A percentile compares a stretch with the other conserved stretches of the same genome.
phyloP scores from a whole-genome alignment of 2,797 vertebrate species.

The Pangasius mekongensis region DNA sequence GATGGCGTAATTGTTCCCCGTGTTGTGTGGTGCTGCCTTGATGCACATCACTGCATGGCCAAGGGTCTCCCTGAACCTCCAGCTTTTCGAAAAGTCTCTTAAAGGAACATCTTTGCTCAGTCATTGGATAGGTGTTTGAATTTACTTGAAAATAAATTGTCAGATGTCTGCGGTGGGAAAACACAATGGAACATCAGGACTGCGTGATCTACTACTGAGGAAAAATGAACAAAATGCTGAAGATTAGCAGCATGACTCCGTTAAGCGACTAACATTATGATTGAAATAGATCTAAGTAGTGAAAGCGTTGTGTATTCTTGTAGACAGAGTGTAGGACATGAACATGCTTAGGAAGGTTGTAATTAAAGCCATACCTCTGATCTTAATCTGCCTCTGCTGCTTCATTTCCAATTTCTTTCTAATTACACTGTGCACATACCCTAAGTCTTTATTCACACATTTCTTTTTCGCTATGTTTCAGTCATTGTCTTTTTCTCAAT shows the following conservation, averaged over 20 bases:
- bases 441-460: constrained; percentile 15
- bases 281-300: not conserved
- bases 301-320: not conserved
- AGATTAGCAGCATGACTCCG: not conserved
- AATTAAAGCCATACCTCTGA: constrained; percentile 64
- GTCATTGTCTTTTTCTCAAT: constrained; percentile 15
- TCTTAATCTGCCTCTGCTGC: constrained; percentile 34
- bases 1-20: constrained; percentile 66
- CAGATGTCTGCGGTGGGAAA: not conserved
- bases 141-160: not conserved
- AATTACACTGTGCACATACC: constrained; percentile 68
- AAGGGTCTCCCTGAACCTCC: not conserved
- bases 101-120: not conserved
- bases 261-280: not conserved
- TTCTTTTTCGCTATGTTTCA: not conserved
- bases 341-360: constrained; percentile 19
- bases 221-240: not conserved
- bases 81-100: not conserved
- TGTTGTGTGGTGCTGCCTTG: constrained; percentile 70
- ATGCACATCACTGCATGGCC: constrained; percentile 68
- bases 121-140: not conserved
- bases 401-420: constrained; percentile 59
- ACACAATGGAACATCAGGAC: not conserved
- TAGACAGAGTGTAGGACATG: not conserved
- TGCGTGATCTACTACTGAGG: not conserved